Evolutionary conservation across 2,113 vertebrate species (phyloP).

Genomic region (Nibea coibor): DNA sequence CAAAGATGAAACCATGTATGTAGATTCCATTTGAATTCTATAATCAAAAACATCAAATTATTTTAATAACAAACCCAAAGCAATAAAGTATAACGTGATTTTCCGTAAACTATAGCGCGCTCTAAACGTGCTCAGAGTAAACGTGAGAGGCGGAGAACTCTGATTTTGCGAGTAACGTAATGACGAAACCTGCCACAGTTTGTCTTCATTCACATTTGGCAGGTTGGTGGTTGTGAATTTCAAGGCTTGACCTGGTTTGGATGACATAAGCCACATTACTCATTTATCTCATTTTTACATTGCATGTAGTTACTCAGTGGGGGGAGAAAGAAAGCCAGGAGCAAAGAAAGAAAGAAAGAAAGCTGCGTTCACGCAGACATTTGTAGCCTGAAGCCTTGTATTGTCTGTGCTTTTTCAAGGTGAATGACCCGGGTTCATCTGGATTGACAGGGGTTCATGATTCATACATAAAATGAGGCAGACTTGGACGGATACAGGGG

Average conservation of each 20-base stretch:
- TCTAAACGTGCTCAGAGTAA: background rate
- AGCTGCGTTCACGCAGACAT: background rate
- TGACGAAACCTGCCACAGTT: background rate
- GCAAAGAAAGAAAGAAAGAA: background rate
- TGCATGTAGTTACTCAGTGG: background rate
- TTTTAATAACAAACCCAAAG: no score
- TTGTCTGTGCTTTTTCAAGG: slow-evolving; percentile 24
- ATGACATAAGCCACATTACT: slow-evolving; percentile 12
- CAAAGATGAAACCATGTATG: no score
- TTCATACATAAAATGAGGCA: slow-evolving; percentile 21
- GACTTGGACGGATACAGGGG: background rate
- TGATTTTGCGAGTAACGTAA: background rate
- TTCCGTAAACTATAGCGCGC: background rate
- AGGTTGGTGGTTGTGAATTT: background rate
- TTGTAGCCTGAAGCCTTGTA: background rate
- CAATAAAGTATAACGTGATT: background rate
- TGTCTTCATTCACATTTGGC: background rate
- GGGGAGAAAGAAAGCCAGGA: background rate
- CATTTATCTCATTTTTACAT: background rate
- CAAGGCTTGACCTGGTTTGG: slow-evolving; percentile 3
- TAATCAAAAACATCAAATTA: background rate
- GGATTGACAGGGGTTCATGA: slow-evolving; percentile 5
- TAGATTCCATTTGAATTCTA: background rate
- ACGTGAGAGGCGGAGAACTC: background rate
- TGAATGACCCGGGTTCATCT: slow-evolving; percentile 4